Evolutionary conservation across 2,797 vertebrate species (phyloP), one percentile per base, ranked within the genome.

Genomic region (Pangasius djambal): DNA sequence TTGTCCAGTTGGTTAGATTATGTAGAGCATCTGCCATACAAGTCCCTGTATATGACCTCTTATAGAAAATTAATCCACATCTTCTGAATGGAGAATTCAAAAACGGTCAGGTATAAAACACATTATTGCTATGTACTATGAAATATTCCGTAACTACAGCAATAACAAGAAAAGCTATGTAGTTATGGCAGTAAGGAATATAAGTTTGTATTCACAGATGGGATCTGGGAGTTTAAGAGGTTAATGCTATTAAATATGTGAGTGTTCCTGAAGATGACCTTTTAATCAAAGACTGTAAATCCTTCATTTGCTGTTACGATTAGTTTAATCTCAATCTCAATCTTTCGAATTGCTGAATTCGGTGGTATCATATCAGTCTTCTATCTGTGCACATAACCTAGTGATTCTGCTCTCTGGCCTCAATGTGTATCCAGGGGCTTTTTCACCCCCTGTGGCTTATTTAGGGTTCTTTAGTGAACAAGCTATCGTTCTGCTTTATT

Each of bases 401-500:
- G 52, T 85, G 63, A 61, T 79, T 70, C n/a, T 87, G 20, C 52
- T 65, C 34, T 65, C 74, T 87, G 59, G 40, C 31, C 63, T 57
- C 22, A 48, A 18, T 78, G 34, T 90, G 61, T 83, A 90, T 86
- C 55, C 70, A 89, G 89, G 70, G 89, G 86, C 82, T 83, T 34
- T 85, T 89, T 44, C 69, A 18, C 89, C 44, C 93, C 90, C 91
- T 91, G 74, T 91, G 82, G 86, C 89, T 91, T 93, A 86, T 94
- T 91, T 90, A 90, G 93, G 90, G 92, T 94, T 92, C 91, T 86
- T 90, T 37, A 84, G 40, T 87, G 67, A 92, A 91, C 92, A 93
- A 92, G 91, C 93, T 93, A 92, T 92, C 89, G 90, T 93, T 87
- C 86, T 89, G 94, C 93, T 92, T 94, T 95, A 93, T 96, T 96